Evolutionary conservation across 2,888 invertebrate species (phyloP).

Genomic region (Lithosia quadra): DNA sequence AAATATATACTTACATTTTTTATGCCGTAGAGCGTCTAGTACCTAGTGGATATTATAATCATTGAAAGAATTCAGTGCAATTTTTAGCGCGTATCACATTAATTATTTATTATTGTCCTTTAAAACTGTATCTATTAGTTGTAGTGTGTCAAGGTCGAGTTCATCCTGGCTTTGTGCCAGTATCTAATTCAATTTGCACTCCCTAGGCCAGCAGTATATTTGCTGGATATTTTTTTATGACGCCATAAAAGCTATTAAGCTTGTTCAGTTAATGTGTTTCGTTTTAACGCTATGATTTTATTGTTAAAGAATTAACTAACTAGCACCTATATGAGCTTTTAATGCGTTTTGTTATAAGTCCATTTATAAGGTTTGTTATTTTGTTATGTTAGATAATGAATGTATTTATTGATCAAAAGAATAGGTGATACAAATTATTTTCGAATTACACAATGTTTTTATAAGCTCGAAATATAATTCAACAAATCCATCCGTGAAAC

Average conservation of each 20-base stretch:
- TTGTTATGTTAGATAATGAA: conserved; percentile 23
- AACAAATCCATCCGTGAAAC: neutral
- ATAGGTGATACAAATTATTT: no score
- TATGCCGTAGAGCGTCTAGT: no score
- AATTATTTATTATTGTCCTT: conserved; percentile 49
- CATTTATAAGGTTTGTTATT: conserved; percentile 33
- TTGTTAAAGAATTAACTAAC: conserved; percentile 45
- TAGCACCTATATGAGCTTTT: conserved; percentile 37
- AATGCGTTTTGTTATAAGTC: conserved; percentile 44
- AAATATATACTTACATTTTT: no score
- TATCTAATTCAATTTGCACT: conserved; percentile 71
- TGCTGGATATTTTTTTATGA: conserved; percentile 62
- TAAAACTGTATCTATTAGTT: conserved; percentile 49
- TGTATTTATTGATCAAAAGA: conserved; percentile 3
- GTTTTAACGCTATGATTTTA: conserved; percentile 55
- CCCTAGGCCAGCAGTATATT: conserved; percentile 60
- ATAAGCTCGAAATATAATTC: neutral
- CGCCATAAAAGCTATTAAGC: conserved; percentile 67
- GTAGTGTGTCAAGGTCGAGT: conserved; percentile 55
- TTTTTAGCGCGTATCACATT: conserved; percentile 4
- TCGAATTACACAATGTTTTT: no score
- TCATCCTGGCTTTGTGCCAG: conserved; percentile 67
- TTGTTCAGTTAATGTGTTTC: conserved; percentile 63
- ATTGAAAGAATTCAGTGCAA: neutral
- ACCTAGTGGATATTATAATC: no score